These are phyloP conservation scores for Euphonia xanthogaster DNA, from an alignment of 2,797 vertebrate species.

Conservation along the genomic window DNA sequence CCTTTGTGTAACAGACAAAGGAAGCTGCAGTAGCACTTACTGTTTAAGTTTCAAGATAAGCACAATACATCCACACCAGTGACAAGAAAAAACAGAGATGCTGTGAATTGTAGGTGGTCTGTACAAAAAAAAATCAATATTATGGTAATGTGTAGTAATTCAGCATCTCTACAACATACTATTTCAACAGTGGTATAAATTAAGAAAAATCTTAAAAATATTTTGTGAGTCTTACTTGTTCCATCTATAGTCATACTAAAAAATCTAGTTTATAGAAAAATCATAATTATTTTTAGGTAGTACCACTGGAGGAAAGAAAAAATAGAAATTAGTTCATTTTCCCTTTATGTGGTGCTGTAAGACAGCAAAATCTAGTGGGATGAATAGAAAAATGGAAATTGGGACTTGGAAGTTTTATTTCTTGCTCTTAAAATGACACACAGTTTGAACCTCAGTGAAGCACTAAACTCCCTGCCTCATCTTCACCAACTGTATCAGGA, in stretches of 20 bases:
- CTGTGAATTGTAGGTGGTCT: neutral
- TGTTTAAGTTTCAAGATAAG: constrained; percentile 18
- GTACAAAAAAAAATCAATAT: neutral
- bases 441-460: neutral
- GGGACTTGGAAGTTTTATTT: neutral
- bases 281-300: neutral
- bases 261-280: neutral
- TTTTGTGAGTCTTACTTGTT: neutral
- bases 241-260: neutral
- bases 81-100: neutral
- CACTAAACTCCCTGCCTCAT: neutral
- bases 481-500: accelerated
- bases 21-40: constrained; percentile 1
- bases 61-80: neutral
- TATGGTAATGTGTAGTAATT: neutral
- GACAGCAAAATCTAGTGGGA: neutral
- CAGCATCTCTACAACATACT: neutral
- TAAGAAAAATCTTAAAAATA: neutral
- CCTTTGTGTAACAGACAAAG: constrained; percentile 21
- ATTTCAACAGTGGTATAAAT: neutral
- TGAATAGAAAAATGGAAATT: neutral
- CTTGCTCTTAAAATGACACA: neutral
- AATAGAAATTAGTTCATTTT: neutral
- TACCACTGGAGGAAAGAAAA: neutral
- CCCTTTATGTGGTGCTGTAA: neutral